Conservation (phyloP, 2,888 invertebrate species). For the Pterobdella sp. region DNA sequence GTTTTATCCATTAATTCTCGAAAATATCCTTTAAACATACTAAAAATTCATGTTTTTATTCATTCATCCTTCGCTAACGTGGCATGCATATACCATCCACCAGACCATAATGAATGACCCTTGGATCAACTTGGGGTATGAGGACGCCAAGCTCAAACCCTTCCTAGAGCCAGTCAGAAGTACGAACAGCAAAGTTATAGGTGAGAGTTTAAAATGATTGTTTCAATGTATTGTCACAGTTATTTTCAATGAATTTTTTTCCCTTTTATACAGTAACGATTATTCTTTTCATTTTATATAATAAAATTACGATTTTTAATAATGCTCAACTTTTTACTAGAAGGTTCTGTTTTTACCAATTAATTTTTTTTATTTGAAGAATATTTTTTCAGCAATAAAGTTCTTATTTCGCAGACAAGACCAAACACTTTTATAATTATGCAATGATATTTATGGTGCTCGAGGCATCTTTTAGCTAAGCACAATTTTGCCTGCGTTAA, state of each 20-base stretch:
- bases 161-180: slow-evolving; percentile 65
- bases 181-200: slow-evolving; percentile 46
- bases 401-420: no score
- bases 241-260: background rate
- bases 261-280: background rate
- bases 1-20: background rate
- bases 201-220: slow-evolving; percentile 40
- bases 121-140: slow-evolving; percentile 99
- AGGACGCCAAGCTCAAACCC: slow-evolving; percentile 91
- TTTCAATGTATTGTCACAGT: background rate
- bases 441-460: no score
- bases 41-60: background rate
- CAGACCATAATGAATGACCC: slow-evolving; percentile 79
- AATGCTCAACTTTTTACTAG: background rate
- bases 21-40: background rate
- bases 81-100: background rate
- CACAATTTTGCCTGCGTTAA: no score
- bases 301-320: background rate
- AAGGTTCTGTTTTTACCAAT: background rate
- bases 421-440: no score
- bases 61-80: background rate
- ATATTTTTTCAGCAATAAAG: no score
- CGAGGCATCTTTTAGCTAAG: no score
- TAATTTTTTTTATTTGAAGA: no score
- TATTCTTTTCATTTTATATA: background rate